These are phyloP conservation scores for Melanotus villosus DNA, from an alignment of 2,888 invertebrate species.

Conservation along the genomic window DNA sequence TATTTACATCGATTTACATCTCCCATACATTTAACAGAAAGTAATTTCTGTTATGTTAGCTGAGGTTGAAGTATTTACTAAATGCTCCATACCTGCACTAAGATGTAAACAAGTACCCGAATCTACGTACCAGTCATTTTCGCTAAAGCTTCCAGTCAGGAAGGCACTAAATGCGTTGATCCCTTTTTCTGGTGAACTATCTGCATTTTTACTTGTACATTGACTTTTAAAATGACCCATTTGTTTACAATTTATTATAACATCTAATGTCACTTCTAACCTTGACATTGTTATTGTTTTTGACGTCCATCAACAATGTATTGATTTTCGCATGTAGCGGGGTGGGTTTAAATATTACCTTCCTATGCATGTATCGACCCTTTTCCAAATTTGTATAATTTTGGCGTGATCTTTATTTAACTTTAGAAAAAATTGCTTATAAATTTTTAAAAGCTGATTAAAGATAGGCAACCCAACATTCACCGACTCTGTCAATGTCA, in stretches of 20 bases:
- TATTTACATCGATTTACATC: constrained; percentile 32
- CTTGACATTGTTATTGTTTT: constrained; percentile 1
- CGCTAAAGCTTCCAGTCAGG: constrained; percentile 45
- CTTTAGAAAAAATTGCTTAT: too few relatives aligned
- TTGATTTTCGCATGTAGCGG: too few relatives aligned
- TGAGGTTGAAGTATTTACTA: background rate
- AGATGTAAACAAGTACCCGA: constrained; percentile 50
- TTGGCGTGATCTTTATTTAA: too few relatives aligned
- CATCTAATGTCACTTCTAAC: constrained; percentile 42
- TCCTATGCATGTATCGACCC: too few relatives aligned
- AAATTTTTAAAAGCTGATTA: too few relatives aligned
- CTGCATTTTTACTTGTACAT: constrained; percentile 40
- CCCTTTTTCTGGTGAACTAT: constrained; percentile 10
- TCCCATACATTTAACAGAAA: constrained; percentile 23
- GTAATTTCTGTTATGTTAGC: constrained; percentile 17
- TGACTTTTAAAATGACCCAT: constrained; percentile 50
- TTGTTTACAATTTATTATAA: constrained; percentile 50
- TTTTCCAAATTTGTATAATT: too few relatives aligned
- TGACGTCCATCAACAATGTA: too few relatives aligned
- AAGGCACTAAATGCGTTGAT: constrained; percentile 51
- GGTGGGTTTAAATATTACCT: too few relatives aligned
- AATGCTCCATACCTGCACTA: constrained; percentile 36
- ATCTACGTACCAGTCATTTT: constrained; percentile 51
- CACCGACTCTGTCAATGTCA: too few relatives aligned
- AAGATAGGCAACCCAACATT: too few relatives aligned